Percentiles rank a stretch among this genome's conserved stretches.
These are phyloP conservation scores for Clistopyga incitator DNA, from an alignment of 2,888 invertebrate species.

Conservation along the genomic window DNA sequence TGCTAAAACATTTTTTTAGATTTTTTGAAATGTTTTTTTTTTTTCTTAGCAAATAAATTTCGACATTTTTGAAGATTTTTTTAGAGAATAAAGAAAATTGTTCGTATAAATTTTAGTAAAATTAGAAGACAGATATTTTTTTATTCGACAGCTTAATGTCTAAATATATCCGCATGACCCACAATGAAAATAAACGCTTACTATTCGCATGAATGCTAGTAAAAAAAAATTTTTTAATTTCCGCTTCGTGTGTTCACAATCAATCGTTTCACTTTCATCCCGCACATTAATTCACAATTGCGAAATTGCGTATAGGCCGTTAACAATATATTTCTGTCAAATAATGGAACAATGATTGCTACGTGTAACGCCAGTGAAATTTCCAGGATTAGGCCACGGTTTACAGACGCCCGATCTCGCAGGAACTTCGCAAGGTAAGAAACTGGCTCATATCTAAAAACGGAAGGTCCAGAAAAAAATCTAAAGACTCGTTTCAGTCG, in stretches of 20 bases:
- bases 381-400: constrained; percentile 84
- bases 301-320: constrained; percentile 83
- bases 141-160: no score
- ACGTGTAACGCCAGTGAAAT: constrained; percentile 83
- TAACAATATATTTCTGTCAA: constrained; percentile 57
- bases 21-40: no score
- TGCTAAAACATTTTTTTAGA: no score
- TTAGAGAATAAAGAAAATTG: neutral
- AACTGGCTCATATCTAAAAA: constrained; percentile 61
- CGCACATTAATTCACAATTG: constrained; percentile 73
- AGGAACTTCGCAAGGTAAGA: constrained; percentile 93
- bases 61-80: neutral
- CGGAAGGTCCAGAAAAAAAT: constrained; percentile 13
- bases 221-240: constrained; percentile 10
- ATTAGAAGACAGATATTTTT: no score
- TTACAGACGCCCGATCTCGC: constrained; percentile 88
- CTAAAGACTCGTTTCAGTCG: constrained; percentile 4
- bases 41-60: no score
- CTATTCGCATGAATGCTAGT: neutral
- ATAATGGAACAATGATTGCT: constrained; percentile 74
- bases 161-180: no score
- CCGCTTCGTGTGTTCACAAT: neutral
- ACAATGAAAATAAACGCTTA: no score
- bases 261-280: constrained; percentile 15
- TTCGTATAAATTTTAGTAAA: no score